Evolutionary conservation across 2,113 vertebrate genomes (phyloP).

Genomic region (Catharus bicknelli): DNA sequence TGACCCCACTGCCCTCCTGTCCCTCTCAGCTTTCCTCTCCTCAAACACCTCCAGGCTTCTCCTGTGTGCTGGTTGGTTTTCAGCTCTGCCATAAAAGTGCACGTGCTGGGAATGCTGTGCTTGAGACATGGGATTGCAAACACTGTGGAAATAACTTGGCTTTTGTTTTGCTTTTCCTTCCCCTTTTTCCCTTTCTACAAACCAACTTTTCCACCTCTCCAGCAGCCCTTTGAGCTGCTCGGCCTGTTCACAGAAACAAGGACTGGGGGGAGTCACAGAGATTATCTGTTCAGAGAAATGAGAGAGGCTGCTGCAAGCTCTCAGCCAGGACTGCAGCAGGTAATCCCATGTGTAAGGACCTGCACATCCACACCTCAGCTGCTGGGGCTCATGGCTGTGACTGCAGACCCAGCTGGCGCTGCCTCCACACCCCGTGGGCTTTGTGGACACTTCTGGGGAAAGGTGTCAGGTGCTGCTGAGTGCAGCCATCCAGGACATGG

Average conservation of each 20-base stretch:
- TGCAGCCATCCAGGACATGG: background rate
- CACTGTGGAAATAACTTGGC: conserved; percentile 30
- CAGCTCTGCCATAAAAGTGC: background rate
- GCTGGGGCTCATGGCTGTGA: background rate
- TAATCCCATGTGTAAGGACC: background rate
- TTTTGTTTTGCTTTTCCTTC: conserved; percentile 36
- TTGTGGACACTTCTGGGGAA: background rate
- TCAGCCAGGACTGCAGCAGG: background rate
- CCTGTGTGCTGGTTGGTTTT: conserved; percentile 1
- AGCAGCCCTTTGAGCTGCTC: conserved; percentile 1
- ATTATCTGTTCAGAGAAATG: background rate
- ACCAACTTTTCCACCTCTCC: conserved; percentile 39
- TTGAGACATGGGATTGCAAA: conserved; percentile 36
- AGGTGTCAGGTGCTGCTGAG: background rate
- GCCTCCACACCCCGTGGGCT: background rate
- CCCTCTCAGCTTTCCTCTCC: background rate
- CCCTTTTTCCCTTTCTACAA: conserved; percentile 23
- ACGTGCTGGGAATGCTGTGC: conserved; percentile 11
- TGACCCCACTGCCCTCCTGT: background rate
- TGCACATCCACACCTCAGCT: background rate
- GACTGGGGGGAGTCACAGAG: background rate
- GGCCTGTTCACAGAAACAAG: background rate
- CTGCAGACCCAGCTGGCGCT: background rate
- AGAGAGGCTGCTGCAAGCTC: background rate
- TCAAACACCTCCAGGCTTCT: background rate